phyloP scores from a whole-genome alignment of 2,797 vertebrate genomes.

The Spinus olivaceus region DNA sequence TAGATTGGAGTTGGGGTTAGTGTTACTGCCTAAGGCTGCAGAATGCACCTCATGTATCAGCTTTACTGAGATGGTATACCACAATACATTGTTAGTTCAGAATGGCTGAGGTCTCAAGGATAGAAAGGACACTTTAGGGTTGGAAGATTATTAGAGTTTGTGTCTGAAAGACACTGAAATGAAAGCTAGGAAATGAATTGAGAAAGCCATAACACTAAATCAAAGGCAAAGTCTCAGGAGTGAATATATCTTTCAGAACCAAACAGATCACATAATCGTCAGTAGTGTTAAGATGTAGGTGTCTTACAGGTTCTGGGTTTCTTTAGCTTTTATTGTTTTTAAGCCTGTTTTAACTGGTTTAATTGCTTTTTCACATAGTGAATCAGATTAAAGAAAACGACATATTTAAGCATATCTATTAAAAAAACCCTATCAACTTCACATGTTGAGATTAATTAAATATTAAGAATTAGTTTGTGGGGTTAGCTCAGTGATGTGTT shows the following conservation, averaged over 20 bases:
- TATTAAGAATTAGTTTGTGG: neutral
- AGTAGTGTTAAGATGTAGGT: neutral
- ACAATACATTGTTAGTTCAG: neutral
- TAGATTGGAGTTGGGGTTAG: neutral
- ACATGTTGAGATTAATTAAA: neutral
- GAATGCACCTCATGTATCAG: neutral
- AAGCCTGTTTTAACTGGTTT: neutral
- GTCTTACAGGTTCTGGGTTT: neutral
- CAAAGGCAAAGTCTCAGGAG: neutral
- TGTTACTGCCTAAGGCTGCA: neutral
- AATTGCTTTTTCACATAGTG: constrained; percentile 10
- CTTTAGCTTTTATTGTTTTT: neutral
- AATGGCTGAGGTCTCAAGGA: neutral
- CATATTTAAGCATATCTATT: neutral
- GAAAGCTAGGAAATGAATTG: neutral
- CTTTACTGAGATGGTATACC: neutral
- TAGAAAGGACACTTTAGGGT: neutral
- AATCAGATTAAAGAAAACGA: neutral
- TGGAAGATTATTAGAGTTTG: neutral
- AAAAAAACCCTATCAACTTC: neutral
- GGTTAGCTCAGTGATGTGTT: neutral
- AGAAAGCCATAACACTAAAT: neutral
- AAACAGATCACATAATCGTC: neutral
- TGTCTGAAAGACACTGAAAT: neutral
- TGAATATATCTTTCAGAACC: neutral